Evolutionary conservation across 2,113 vertebrate species (phyloP).

Genomic region (Aegithalos caudatus): DNA sequence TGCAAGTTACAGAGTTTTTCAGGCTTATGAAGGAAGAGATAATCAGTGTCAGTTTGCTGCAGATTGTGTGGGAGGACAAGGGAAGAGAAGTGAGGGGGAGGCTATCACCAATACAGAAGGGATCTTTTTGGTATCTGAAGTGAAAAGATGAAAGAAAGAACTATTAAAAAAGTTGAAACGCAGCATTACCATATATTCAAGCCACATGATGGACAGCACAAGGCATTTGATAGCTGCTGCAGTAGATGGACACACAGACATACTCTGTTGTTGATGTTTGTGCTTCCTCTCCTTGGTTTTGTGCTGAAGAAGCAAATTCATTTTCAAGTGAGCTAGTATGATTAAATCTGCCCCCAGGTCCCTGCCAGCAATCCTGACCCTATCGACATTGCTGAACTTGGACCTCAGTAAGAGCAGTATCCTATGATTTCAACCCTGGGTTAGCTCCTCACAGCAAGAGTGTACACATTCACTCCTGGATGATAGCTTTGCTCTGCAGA

Average conservation of each 20-base stretch:
- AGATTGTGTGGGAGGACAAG: neutral
- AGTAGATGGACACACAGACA: neutral
- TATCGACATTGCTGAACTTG: neutral
- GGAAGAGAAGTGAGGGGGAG: neutral
- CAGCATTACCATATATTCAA: neutral
- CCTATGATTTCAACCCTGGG: neutral
- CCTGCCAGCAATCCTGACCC: neutral
- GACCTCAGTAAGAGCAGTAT: neutral
- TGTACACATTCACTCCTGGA: accelerated
- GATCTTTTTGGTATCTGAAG: constrained; percentile 13
- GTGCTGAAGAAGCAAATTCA: neutral
- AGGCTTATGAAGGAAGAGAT: neutral
- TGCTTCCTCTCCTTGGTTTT: neutral
- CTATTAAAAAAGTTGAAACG: neutral
- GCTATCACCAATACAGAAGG: neutral
- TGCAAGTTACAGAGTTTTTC: constrained; percentile 6
- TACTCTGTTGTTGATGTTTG: neutral
- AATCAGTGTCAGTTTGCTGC: neutral
- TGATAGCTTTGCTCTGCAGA: neutral
- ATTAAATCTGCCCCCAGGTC: neutral
- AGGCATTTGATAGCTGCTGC: neutral
- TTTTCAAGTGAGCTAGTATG: neutral
- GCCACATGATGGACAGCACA: neutral
- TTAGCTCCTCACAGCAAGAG: neutral
- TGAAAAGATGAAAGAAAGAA: constrained; percentile 33